Percentiles rank a stretch among this genome's conserved stretches.
Evolutionary conservation across 30 jellyfish, hydroid and myxozoan species (phyloP).

Genomic region (Hydractinia echinata): DNA sequence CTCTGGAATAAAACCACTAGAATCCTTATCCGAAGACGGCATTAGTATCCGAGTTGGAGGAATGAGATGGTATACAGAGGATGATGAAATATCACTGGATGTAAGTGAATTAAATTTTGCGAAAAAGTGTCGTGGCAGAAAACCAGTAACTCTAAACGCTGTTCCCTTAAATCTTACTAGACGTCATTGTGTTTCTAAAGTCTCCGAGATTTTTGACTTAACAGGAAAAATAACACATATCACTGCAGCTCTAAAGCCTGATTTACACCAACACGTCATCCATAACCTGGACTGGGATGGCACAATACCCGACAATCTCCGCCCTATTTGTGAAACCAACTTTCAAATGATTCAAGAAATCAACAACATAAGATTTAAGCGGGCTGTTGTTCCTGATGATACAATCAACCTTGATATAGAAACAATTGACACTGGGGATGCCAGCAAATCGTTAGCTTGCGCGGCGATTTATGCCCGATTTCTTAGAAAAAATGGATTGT

Average conservation of each 20-base stretch:
- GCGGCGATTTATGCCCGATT: conserved; percentile 1
- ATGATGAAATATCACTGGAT: too few relatives aligned
- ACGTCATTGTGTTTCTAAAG: conserved; percentile 4
- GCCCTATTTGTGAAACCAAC: conserved; percentile 7
- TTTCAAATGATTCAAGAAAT: conserved; percentile 5
- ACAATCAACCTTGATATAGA: neutral
- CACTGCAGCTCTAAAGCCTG: neutral
- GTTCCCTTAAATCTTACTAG: neutral
- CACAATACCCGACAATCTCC: neutral
- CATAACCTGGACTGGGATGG: neutral
- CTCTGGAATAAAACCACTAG: too few relatives aligned
- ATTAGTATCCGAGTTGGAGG: too few relatives aligned
- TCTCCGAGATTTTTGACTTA: conserved; percentile 14
- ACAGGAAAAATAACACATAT: conserved; percentile 3
- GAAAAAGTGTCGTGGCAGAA: neutral
- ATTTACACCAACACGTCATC: neutral
- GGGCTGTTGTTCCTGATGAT: neutral
- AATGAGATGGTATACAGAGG: too few relatives aligned
- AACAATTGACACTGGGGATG: conserved; percentile 9
- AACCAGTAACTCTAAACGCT: neutral
- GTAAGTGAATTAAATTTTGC: conserved; percentile 5
- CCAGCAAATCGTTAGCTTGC: neutral
- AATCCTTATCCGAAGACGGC: too few relatives aligned
- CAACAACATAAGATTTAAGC: neutral
- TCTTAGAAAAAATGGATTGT: conserved; percentile 1